These are phyloP conservation scores for Eupleurogrammus muticus DNA, from an alignment of 2,797 vertebrate species.

Conservation along the genomic window DNA sequence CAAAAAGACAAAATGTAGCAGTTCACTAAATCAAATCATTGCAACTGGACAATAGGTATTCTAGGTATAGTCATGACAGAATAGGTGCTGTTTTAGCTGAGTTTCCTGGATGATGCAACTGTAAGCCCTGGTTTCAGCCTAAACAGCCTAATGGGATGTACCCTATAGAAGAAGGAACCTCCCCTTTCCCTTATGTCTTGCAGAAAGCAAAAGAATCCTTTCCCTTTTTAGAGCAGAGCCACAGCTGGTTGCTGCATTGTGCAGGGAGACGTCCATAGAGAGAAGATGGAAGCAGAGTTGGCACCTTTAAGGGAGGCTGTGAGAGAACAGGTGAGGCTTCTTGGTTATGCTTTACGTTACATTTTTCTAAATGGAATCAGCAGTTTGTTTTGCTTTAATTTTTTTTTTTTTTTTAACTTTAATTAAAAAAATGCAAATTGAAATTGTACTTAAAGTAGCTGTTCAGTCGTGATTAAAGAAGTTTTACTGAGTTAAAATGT, in stretches of 20 bases:
- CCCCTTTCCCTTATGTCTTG: neutral
- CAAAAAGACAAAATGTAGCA: no score
- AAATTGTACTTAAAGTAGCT: no score
- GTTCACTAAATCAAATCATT: no score
- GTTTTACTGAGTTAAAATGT: no score
- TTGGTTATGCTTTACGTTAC: no score
- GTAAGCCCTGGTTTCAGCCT: constrained; percentile 44
- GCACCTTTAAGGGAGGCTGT: constrained; percentile 60
- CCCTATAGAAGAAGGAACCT: constrained; percentile 20
- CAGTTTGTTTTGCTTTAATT: no score
- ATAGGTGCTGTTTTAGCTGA: neutral
- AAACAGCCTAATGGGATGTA: rapidly evolving
- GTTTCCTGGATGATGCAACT: constrained; percentile 69
- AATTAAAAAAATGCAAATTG: no score
- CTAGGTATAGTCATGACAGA: neutral
- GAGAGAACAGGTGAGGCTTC: constrained; percentile 62
- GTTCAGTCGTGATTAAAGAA: no score
- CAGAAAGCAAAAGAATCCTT: neutral
- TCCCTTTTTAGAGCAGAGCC: constrained; percentile 1
- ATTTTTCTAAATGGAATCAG: no score
- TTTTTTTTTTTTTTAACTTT: no score
- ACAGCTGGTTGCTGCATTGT: neutral
- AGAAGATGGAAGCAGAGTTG: constrained; percentile 56
- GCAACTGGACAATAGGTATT: neutral
- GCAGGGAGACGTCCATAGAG: neutral